Evolutionary conservation across 2,113 vertebrate species (phyloP).

Genomic region (Cryptomyrus ogoouensis): DNA sequence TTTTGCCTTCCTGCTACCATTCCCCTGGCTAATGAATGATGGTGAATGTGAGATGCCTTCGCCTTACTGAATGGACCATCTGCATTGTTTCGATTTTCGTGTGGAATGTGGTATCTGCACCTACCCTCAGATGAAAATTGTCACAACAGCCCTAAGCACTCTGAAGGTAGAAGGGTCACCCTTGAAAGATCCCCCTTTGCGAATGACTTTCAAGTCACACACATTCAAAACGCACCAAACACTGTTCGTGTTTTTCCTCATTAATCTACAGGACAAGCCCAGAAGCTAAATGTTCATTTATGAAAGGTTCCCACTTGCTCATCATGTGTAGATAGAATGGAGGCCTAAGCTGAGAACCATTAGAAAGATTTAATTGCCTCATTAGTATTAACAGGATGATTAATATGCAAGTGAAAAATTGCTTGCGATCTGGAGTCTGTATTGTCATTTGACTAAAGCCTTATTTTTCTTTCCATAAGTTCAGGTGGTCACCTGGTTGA

Average conservation of each 20-base stretch:
- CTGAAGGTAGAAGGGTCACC: neutral
- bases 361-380: constrained; percentile 11
- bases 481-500: neutral
- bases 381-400: constrained; percentile 7
- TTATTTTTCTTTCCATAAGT: neutral
- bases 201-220: neutral
- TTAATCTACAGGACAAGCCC: neutral
- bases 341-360: neutral
- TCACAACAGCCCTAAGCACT: neutral
- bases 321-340: neutral
- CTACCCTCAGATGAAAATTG: neutral
- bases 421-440: neutral
- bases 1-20: neutral
- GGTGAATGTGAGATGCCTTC: neutral
- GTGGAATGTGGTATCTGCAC: neutral
- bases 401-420: neutral
- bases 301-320: neutral
- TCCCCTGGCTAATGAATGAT: neutral
- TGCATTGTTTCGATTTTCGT: neutral
- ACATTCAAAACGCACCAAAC: neutral
- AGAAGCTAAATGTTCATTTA: constrained; percentile 5
- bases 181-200: neutral
- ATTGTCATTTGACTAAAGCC: neutral
- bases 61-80: neutral
- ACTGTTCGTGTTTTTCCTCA: neutral